phyloP scores from a whole-genome alignment of 2,888 invertebrate species.

The Tribolium freemani region DNA sequence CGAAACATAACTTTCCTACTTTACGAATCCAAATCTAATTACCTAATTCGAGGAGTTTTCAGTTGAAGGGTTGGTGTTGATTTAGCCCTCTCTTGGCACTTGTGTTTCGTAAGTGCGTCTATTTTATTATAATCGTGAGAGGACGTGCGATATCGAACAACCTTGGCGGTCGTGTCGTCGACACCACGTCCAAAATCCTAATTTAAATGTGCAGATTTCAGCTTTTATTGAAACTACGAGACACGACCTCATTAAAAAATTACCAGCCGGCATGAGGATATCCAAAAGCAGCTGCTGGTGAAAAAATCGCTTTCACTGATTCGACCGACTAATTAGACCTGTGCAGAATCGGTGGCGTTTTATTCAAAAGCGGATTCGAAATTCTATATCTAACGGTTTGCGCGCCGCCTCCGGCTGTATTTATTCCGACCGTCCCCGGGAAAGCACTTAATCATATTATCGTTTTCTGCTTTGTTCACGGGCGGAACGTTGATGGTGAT shows the following conservation, averaged over 20 bases:
- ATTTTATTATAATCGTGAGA: neutral
- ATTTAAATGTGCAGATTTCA: neutral
- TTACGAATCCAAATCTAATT: conserved; percentile 16
- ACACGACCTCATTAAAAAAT: conserved; percentile 30
- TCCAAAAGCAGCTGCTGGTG: conserved; percentile 13
- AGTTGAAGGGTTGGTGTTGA: conserved; percentile 10
- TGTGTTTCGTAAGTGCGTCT: neutral
- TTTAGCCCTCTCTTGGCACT: neutral
- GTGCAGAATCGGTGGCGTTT: neutral
- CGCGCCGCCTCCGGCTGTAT: conserved; percentile 10
- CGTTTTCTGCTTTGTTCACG: conserved; percentile 38
- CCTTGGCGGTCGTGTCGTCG: conserved; percentile 21
- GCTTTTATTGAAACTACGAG: conserved; percentile 1
- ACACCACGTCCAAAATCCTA: conserved; percentile 16
- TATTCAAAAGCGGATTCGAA: conserved; percentile 17
- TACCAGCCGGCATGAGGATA: conserved; percentile 16
- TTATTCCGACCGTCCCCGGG: conserved; percentile 28
- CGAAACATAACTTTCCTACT: conserved; percentile 30
- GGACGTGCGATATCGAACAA: neutral
- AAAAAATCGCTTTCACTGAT: conserved; percentile 20
- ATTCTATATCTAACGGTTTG: conserved; percentile 19
- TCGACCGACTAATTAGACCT: conserved; percentile 8
- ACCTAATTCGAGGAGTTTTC: conserved; percentile 10
- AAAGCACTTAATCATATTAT: conserved; percentile 43
- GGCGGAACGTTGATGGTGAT: conserved; percentile 14